Evolutionary conservation across 2,113 vertebrate species (phyloP).

Genomic region (Morphnarchus princeps): DNA sequence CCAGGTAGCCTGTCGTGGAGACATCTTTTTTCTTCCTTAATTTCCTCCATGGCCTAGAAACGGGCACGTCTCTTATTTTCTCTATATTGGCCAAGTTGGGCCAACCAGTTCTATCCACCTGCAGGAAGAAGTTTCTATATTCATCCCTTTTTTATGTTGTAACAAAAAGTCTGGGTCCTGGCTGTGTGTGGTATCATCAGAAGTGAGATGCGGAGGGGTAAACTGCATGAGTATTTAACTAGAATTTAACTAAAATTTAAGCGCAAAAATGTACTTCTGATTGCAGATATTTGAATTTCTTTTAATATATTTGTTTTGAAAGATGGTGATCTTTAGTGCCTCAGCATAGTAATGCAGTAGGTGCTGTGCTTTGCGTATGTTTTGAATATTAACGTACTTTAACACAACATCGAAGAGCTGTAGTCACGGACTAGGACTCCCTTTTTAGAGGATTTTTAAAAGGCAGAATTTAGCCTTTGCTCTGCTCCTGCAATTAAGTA

Average conservation of each 20-base stretch:
- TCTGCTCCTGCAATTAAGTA: background rate
- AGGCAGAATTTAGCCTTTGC: background rate
- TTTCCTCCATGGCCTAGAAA: background rate
- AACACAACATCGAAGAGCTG: background rate
- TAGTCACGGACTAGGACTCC: background rate
- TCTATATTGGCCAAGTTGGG: background rate
- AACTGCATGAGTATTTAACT: background rate
- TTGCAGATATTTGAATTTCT: background rate
- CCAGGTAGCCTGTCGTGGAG: too few species aligned
- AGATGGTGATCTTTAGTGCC: background rate
- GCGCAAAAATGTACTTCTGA: background rate
- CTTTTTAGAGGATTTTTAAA: background rate
- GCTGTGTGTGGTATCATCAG: fast-evolving
- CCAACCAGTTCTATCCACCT: too few species aligned
- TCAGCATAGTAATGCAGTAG: background rate
- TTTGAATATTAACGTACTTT: background rate
- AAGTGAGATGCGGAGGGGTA: background rate
- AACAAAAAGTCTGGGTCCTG: background rate
- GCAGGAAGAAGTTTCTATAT: background rate
- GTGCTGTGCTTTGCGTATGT: fast-evolving
- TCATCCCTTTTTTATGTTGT: background rate
- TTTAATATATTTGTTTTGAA: background rate
- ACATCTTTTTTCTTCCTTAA: background rate
- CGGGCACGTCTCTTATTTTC: fast-evolving
- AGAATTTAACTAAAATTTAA: too few species aligned